Evolutionary conservation across 2,888 invertebrate species (phyloP).

Genomic region (Tenthredo notha): DNA sequence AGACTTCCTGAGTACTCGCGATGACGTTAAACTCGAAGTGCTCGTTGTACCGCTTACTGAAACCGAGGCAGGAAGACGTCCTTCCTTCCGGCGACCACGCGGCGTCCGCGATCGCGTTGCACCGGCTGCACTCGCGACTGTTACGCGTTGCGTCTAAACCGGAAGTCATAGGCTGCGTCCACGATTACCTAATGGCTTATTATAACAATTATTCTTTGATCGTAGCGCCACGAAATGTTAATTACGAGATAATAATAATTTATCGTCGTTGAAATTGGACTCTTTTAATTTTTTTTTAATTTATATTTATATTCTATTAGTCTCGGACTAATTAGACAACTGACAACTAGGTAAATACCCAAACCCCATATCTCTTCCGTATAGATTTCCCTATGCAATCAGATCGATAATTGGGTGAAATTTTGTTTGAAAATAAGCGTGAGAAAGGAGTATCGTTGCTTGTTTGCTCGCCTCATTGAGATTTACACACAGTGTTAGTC

Average conservation of each 20-base stretch:
- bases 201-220: conserved; percentile 10
- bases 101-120: conserved; percentile 38
- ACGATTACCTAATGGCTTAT: conserved; percentile 43
- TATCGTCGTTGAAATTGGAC: background rate
- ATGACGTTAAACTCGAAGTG: background rate
- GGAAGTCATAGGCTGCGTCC: conserved; percentile 37
- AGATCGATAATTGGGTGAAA: background rate
- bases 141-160: conserved; percentile 19
- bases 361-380: background rate
- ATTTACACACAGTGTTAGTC: background rate
- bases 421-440: background rate
- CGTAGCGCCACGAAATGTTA: conserved; percentile 16
- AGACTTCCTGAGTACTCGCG: conserved; percentile 46
- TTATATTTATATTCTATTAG: conserved; percentile 58
- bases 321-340: conserved; percentile 42
- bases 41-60: conserved; percentile 15
- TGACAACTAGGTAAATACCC: background rate
- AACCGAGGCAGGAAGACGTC: conserved; percentile 36
- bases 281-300: conserved; percentile 49
- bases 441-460: background rate
- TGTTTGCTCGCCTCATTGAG: background rate
- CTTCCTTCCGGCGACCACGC: conserved; percentile 49
- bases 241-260: background rate
- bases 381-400: background rate
- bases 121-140: conserved; percentile 45